Percentiles rank a stretch among this genome's conserved stretches.
Evolutionary conservation across 2,113 vertebrate species (phyloP).

Genomic region (Lycocorax pyrrhopterus): DNA sequence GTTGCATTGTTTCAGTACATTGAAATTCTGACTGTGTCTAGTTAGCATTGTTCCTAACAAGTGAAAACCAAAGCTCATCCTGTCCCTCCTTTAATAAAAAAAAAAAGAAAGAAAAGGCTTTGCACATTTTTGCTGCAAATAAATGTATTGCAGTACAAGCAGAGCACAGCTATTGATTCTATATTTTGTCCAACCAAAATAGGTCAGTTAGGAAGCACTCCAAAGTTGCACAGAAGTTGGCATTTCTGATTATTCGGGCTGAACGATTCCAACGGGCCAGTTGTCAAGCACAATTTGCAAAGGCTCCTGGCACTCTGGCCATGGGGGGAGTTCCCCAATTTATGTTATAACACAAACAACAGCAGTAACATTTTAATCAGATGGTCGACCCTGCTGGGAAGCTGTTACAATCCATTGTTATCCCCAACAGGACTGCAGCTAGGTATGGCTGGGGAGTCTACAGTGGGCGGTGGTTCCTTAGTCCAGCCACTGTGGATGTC

Average conservation of each 20-base stretch:
- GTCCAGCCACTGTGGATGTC: background rate
- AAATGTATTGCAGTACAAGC: background rate
- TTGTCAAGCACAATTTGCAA: constrained; percentile 27
- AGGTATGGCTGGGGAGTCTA: background rate
- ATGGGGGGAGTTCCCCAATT: background rate
- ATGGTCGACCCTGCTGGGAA: background rate
- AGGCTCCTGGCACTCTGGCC: background rate
- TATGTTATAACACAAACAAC: background rate
- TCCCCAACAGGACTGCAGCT: background rate
- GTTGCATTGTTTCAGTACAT: background rate
- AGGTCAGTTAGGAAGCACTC: background rate
- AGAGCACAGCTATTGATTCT: background rate
- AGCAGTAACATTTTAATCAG: constrained; percentile 40
- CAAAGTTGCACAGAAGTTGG: background rate
- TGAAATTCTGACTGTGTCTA: background rate
- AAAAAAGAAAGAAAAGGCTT: background rate
- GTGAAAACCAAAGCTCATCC: background rate
- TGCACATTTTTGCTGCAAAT: background rate
- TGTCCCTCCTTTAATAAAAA: background rate
- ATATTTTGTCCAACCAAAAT: background rate
- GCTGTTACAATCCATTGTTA: background rate
- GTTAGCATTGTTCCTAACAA: background rate
- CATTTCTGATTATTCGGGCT: background rate
- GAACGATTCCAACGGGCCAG: background rate
- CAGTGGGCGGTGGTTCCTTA: background rate